Conservation (phyloP, 2,888 invertebrate genomes). For the Melanotus villosus region DNA sequence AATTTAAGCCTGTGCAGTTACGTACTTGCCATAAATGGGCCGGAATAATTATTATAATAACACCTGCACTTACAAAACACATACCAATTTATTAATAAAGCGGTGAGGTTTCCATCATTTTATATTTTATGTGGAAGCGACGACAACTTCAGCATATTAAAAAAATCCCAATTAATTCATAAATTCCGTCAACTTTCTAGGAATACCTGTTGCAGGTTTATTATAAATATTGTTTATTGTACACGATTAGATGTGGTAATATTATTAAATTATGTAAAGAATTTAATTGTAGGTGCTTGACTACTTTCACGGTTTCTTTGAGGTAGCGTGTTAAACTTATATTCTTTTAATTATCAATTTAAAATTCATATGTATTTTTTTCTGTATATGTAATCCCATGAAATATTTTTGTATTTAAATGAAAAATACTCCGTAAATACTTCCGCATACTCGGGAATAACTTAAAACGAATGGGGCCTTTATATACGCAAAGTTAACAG, state of each 20-base stretch:
- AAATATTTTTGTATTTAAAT: not conserved
- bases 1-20: constrained; percentile 1
- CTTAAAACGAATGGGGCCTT: not conserved
- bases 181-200: constrained; percentile 21
- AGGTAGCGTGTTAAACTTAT: constrained; percentile 7
- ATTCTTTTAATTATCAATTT: constrained; percentile 15
- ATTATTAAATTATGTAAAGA: constrained; percentile 23
- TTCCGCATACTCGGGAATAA: not conserved
- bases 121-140: no score
- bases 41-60: not conserved
- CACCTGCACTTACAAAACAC: not conserved
- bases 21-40: not conserved
- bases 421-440: not conserved
- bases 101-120: no score
- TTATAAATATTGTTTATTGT: constrained; percentile 24
- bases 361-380: constrained; percentile 17
- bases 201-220: constrained; percentile 1
- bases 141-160: no score
- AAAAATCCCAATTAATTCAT: constrained; percentile 19
- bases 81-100: not conserved
- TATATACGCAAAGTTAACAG: no score
- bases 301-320: constrained; percentile 25
- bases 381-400: not conserved
- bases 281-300: constrained; percentile 24
- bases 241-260: constrained; percentile 25